These are phyloP conservation scores for Gopherus flavomarginatus DNA, from an alignment of 2,113 vertebrate genomes.

Conservation along the genomic window DNA sequence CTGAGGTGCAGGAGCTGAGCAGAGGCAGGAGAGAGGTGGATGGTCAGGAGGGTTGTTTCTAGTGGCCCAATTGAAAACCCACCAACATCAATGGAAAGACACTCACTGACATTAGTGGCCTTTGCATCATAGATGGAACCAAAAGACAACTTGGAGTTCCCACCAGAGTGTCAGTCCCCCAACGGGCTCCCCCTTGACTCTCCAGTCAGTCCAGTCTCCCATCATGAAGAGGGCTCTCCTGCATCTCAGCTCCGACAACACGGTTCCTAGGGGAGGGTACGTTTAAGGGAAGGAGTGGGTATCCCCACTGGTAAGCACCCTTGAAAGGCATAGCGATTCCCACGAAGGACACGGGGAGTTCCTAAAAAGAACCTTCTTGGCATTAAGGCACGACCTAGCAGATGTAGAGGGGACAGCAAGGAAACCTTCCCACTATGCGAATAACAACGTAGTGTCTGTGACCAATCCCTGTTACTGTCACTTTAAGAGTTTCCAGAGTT, in stretches of 20 bases:
- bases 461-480: conserved; percentile 38
- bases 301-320: neutral
- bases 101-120: neutral
- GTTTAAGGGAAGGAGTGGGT: neutral
- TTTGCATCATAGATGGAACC: neutral
- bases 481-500: conserved; percentile 45
- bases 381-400: neutral
- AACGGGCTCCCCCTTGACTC: neutral
- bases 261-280: neutral
- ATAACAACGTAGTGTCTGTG: conserved; percentile 25
- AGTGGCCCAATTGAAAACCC: neutral
- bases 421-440: conserved; percentile 34
- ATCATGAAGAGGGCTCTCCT: neutral
- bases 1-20: neutral
- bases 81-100: too few species aligned
- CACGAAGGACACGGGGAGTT: neutral
- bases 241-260: neutral
- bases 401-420: neutral
- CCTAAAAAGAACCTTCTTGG: neutral
- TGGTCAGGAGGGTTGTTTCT: neutral
- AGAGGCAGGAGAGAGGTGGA: neutral
- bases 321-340: neutral
- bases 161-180: neutral
- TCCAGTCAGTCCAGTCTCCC: neutral
- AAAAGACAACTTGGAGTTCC: neutral